Evolutionary conservation across 2,797 vertebrate species (phyloP).

Genomic region (Pangasius krempfi): DNA sequence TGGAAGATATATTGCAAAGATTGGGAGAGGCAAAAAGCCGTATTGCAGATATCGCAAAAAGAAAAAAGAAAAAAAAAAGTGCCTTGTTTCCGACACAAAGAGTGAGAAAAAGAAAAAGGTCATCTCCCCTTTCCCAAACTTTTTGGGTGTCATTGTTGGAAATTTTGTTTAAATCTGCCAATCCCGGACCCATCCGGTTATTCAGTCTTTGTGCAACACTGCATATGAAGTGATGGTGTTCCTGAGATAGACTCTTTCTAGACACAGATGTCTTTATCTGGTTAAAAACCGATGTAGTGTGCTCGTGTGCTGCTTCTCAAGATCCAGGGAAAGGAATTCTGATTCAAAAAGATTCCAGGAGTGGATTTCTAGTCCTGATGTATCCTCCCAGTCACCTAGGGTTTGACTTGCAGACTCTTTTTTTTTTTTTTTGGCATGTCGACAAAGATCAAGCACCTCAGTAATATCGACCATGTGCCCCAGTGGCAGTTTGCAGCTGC

Average conservation of each 20-base stretch:
- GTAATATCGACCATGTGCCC: slow-evolving; percentile 45
- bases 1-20: neutral
- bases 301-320: neutral
- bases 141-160: neutral
- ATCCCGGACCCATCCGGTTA: neutral
- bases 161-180: neutral
- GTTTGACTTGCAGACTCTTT: neutral
- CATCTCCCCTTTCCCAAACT: neutral
- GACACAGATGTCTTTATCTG: neutral
- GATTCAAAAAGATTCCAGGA: neutral
- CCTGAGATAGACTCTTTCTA: neutral
- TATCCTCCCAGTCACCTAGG: neutral
- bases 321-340: neutral
- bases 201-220: neutral
- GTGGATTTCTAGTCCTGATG: neutral
- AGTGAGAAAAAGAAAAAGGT: no score
- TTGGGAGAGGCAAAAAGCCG: neutral
- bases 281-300: neutral
- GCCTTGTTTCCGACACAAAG: neutral
- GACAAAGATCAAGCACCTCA: slow-evolving; percentile 20
- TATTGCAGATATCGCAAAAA: neutral
- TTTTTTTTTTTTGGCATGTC: neutral
- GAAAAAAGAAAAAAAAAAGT: no score
- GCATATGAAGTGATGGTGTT: neutral
- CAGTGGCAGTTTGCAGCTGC: slow-evolving; percentile 34